Evolutionary conservation across 2,113 vertebrate genomes (phyloP).

Genomic region (Prionailurus viverrinus): DNA sequence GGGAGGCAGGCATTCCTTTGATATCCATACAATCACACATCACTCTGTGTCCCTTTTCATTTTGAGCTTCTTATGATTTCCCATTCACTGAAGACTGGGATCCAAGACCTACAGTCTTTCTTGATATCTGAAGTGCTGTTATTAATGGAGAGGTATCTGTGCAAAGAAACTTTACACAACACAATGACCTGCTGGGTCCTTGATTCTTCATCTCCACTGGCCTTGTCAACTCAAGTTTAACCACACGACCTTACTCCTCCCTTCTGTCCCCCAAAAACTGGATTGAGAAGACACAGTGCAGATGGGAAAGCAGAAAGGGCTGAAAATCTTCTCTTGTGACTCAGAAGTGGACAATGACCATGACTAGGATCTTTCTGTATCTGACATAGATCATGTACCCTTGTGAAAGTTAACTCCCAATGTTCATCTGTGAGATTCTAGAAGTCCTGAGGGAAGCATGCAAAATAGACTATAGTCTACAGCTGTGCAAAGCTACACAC

Average conservation of each 20-base stretch:
- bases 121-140: background rate
- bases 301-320: background rate
- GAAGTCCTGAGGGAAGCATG: background rate
- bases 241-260: background rate
- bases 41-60: background rate
- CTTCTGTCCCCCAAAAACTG: fast-evolving
- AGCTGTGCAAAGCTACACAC: background rate
- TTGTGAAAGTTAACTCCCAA: background rate
- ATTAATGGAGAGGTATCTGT: background rate
- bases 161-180: background rate
- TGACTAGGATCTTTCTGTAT: background rate
- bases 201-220: background rate
- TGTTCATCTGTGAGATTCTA: background rate
- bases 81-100: background rate
- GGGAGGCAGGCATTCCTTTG: background rate
- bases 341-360: background rate
- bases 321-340: background rate
- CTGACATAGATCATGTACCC: background rate
- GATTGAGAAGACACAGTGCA: background rate
- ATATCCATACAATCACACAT: background rate
- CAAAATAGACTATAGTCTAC: background rate
- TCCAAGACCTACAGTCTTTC: no score
- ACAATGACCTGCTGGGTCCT: background rate
- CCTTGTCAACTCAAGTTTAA: background rate
- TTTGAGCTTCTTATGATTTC: background rate